These are phyloP conservation scores for Vulpes ferrilata DNA, from an alignment of 2,113 vertebrate species.

Conservation along the genomic window DNA sequence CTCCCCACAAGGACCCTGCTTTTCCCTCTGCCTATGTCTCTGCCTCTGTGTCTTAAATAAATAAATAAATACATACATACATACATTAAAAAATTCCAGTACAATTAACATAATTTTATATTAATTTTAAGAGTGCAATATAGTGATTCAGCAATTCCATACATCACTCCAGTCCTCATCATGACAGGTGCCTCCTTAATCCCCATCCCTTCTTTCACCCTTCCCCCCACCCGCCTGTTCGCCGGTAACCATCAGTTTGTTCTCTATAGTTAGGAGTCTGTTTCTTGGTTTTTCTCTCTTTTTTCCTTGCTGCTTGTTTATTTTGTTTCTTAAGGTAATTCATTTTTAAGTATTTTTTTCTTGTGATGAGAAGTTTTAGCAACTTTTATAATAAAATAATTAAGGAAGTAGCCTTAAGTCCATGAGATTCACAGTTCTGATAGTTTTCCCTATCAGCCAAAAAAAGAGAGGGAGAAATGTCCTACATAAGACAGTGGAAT, in stretches of 20 bases:
- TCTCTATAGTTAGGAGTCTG: not conserved
- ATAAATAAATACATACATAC: too few relatives aligned
- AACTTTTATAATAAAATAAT: not conserved
- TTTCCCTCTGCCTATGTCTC: too few relatives aligned
- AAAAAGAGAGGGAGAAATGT: not conserved
- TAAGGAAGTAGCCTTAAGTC: not conserved
- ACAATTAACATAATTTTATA: not conserved
- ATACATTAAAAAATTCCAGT: not conserved
- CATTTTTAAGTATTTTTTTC: not conserved
- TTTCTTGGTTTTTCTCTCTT: not conserved
- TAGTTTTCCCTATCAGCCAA: not conserved
- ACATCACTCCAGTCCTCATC: not conserved
- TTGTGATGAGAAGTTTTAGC: not conserved
- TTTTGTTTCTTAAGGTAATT: not conserved
- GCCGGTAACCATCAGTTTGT: not conserved
- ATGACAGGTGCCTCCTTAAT: not conserved
- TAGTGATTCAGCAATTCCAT: not conserved
- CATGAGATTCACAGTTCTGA: not conserved
- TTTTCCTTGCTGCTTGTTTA: not conserved
- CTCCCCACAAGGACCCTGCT: too few relatives aligned
- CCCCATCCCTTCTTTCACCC: not conserved
- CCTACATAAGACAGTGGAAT: not conserved
- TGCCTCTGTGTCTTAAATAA: too few relatives aligned
- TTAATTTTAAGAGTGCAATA: not conserved
- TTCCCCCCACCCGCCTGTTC: too few relatives aligned